Conservation (phyloP, 1,140 invertebrate genomes). For the Mya arenaria region DNA sequence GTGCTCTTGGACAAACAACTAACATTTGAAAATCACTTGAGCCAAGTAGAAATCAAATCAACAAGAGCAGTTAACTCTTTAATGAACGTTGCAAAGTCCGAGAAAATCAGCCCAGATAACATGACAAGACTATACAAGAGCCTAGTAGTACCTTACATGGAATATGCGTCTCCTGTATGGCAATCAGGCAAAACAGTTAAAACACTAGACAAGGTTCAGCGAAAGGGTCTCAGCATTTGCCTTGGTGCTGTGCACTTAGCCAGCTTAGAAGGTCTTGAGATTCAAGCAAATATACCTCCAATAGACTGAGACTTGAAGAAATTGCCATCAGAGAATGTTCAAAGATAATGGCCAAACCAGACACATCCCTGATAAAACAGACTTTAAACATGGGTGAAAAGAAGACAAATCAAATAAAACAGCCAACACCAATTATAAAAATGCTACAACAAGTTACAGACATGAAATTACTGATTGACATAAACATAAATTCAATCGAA, state of each 20-base stretch:
- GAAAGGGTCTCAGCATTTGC: neutral
- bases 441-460: neutral
- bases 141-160: slow-evolving; percentile 2
- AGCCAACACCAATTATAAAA: neutral
- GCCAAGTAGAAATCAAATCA: neutral
- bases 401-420: neutral
- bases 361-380: neutral
- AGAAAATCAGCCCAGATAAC: neutral
- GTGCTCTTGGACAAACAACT: slow-evolving; percentile 20
- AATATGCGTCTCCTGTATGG: slow-evolving; percentile 43
- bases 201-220: neutral
- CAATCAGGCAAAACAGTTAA: neutral
- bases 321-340: slow-evolving; percentile 1
- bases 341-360: slow-evolving; percentile 1
- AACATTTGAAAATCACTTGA: slow-evolving; percentile 13
- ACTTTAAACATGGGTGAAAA: neutral
- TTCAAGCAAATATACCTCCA: neutral
- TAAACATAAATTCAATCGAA: neutral
- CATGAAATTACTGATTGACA: slow-evolving; percentile 1
- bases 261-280: neutral
- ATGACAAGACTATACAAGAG: slow-evolving; percentile 2
- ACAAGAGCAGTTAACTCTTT: neutral
- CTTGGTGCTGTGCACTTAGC: neutral
- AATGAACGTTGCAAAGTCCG: neutral
- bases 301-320: slow-evolving; percentile 3